Evolutionary conservation across 2,888 invertebrate species (phyloP), one percentile per base, ranked within the genome.

Genomic region (Bugula neritina): DNA sequence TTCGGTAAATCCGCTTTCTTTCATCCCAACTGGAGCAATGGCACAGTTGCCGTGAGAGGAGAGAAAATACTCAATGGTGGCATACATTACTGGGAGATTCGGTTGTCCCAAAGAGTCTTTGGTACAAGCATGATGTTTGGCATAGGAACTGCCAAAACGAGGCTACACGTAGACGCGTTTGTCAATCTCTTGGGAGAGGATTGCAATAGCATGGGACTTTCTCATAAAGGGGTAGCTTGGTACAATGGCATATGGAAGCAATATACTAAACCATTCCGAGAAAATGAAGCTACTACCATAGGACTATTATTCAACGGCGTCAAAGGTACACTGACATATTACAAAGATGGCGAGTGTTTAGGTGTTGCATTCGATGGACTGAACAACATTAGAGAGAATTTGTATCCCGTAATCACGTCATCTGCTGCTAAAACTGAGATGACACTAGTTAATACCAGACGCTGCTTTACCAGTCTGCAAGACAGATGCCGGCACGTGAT

Each of bases 61-160:
- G 89, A 88, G 25, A 84, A 88, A 29, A 83, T 88, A 5, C 84
- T 91, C n/a, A 90, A 90, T 80, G 87, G 88, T 77, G 82, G 85
- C 13, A 76, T 77, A 52, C 83, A 88, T 81, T 90, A 89, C 80
- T 90, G 90, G 90, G 90, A 90, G 80, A 82, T 90, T 72, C 85
- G 78, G 31, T 80, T 86, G 0, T 88, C 89, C 0, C 88, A 88
- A 77, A 83, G 90, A 63, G 87, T 90, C 57, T 90, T 90, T 79
- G 90, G 90, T 29, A 90, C 90, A 0, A 88, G 90, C 78, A 90
- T 91, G 86, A 90, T 91, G 90, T 90, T 91, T 77, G 91, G 90
- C 23, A 86, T 90, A 69, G 89, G 89, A 55, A 89, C 89, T 1
- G 82, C 82, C 71, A 80, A 74, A 55, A 87, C 87, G 1, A 83